phyloP scores from a whole-genome alignment of 2,797 vertebrate species.

The Threskiornis aethiopicus region DNA sequence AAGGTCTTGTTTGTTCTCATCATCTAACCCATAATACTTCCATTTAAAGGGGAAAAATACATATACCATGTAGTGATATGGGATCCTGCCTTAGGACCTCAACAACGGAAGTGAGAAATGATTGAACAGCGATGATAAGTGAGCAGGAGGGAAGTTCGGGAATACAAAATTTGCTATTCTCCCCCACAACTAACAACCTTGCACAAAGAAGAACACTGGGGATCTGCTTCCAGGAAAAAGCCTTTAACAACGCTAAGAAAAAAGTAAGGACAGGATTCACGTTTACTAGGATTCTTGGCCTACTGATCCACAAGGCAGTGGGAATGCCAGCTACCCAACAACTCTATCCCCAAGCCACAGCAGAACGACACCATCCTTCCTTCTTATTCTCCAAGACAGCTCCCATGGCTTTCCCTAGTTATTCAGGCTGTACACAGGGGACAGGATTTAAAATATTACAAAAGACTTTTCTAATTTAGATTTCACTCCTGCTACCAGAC shows the following conservation, averaged over 20 bases:
- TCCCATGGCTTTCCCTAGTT: not conserved
- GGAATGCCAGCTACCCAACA: not conserved
- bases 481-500: not conserved
- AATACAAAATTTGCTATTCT: not conserved
- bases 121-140: not conserved
- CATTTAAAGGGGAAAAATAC: not conserved
- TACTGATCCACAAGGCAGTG: not conserved
- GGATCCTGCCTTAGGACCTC: not conserved
- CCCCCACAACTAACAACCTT: not conserved
- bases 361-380: not conserved
- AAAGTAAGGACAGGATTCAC: not conserved
- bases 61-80: not conserved
- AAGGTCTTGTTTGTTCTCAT: slow-evolving; percentile 19
- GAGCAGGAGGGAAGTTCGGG: not conserved
- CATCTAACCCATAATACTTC: not conserved
- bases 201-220: not conserved
- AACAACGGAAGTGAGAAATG: not conserved
- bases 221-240: not conserved
- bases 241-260: not conserved
- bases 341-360: not conserved
- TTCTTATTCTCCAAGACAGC: not conserved
- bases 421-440: not conserved
- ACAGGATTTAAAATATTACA: not conserved
- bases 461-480: not conserved
- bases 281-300: not conserved